Evolutionary conservation across 2,113 vertebrate species (phyloP).

Genomic region (Anseranas semipalmata): DNA sequence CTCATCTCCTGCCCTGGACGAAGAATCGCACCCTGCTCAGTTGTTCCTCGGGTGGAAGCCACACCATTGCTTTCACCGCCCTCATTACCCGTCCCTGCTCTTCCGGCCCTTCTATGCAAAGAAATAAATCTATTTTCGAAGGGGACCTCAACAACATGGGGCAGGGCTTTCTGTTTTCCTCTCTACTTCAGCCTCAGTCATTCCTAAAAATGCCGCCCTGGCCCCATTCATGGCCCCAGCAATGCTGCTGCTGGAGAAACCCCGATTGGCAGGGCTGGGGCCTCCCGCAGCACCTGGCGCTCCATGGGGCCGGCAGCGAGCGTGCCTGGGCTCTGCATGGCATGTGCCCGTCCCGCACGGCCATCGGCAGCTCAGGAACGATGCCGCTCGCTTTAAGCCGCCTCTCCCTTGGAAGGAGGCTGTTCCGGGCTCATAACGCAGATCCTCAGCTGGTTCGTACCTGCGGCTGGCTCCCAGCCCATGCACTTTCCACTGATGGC

Average conservation of each 20-base stretch:
- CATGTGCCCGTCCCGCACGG: neutral
- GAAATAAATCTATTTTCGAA: rapidly evolving
- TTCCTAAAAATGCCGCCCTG: neutral
- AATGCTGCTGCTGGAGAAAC: neutral
- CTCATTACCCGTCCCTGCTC: neutral
- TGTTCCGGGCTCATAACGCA: rapidly evolving
- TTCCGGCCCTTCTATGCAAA: neutral
- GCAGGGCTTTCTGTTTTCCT: neutral
- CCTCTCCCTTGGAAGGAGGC: neutral
- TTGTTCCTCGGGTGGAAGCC: neutral
- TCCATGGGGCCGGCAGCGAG: neutral
- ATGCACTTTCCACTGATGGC: rapidly evolving
- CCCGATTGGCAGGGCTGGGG: neutral
- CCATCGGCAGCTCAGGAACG: rapidly evolving
- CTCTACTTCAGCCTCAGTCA: neutral
- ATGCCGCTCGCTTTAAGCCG: rapidly evolving
- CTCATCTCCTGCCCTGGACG: neutral
- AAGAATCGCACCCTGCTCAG: neutral
- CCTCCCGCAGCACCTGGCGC: neutral
- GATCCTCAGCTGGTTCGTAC: neutral
- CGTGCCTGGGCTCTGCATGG: no score
- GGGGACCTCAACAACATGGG: neutral
- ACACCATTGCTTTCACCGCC: neutral
- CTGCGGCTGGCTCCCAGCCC: neutral
- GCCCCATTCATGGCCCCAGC: neutral